Evolutionary conservation across 2,113 vertebrate genomes (phyloP).

Genomic region (Nothoprocta pentlandii): DNA sequence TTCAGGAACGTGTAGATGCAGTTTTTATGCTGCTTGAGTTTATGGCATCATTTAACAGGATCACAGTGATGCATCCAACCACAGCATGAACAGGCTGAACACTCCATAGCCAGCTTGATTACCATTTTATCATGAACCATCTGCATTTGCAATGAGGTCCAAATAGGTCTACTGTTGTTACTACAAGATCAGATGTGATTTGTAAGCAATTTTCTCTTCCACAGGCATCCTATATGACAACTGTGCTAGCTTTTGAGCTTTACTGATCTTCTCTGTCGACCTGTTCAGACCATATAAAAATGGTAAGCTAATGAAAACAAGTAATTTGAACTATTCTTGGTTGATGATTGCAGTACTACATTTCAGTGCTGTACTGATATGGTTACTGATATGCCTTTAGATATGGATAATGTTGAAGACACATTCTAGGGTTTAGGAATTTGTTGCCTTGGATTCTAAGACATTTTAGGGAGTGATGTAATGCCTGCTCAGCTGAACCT

Average conservation of each 20-base stretch:
- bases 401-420: not conserved
- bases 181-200: not conserved
- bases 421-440: rapidly evolving
- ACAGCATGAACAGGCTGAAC: not conserved
- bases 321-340: not conserved
- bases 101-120: not conserved
- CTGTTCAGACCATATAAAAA: not conserved
- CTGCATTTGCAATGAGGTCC: not conserved
- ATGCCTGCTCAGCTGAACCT: not conserved
- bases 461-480: not conserved
- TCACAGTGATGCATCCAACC: not conserved
- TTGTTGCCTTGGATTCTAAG: not conserved
- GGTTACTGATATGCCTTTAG: not conserved
- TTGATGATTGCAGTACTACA: not conserved
- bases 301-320: not conserved
- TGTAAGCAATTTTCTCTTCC: not conserved
- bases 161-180: not conserved
- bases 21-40: not conserved
- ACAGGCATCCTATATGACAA: not conserved
- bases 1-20: not conserved
- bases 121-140: not conserved
- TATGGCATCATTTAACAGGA: not conserved
- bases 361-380: not conserved
- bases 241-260: not conserved
- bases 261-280: not conserved